phyloP scores from a whole-genome alignment of 2,113 vertebrate species.

The Aleadryas rufinucha region DNA sequence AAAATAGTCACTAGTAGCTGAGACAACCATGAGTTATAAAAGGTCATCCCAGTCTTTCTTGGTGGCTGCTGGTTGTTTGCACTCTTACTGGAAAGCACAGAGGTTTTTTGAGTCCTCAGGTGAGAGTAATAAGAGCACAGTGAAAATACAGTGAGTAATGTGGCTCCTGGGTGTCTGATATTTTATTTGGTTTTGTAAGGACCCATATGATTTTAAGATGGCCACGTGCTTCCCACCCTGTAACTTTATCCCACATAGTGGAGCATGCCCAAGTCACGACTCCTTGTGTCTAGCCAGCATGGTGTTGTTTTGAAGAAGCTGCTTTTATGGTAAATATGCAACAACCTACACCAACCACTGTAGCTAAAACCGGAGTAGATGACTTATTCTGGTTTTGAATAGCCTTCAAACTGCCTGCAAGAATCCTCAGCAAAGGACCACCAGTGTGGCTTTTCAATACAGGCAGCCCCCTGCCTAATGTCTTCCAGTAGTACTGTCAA shows the following conservation, averaged over 20 bases:
- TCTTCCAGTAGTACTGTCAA: background rate
- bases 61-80: background rate
- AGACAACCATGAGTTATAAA: background rate
- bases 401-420: background rate
- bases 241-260: background rate
- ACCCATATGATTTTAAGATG: fast-evolving
- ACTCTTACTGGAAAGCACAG: background rate
- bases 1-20: background rate
- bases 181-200: background rate
- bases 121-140: background rate
- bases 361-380: background rate
- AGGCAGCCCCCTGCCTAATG: background rate
- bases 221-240: fast-evolving
- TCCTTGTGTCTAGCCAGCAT: background rate
- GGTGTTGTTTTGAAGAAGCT: background rate
- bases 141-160: background rate
- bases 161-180: background rate
- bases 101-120: background rate
- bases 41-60: background rate
- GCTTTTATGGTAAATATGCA: background rate
- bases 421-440: background rate
- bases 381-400: background rate
- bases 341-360: background rate
- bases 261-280: background rate
- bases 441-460: fast-evolving